These are phyloP conservation scores for Syrmaticus mikado DNA, from an alignment of 2,113 vertebrate genomes.

Conservation along the genomic window DNA sequence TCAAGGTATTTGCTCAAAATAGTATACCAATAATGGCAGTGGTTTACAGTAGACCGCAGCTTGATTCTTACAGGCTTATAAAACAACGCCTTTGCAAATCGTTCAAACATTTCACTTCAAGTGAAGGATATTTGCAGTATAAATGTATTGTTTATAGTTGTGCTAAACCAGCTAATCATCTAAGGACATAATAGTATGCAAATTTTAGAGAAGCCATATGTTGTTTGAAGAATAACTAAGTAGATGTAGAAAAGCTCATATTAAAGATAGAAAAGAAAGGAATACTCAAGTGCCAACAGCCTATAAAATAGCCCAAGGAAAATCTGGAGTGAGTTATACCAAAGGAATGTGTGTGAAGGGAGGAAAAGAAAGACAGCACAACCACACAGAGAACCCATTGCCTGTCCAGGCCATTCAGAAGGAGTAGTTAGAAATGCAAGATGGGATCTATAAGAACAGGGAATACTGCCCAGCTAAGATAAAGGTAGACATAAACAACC, in stretches of 20 bases:
- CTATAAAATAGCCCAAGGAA: constrained; percentile 37
- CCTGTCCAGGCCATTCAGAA: neutral
- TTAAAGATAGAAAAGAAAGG: constrained; percentile 15
- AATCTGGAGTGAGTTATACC: constrained; percentile 30
- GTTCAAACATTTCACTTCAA: neutral
- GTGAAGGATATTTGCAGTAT: neutral
- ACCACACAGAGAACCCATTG: neutral
- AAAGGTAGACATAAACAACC: neutral
- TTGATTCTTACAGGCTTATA: neutral
- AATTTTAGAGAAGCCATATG: neutral
- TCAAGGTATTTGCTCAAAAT: constrained; percentile 12
- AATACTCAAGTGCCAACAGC: neutral
- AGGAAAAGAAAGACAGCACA: constrained; percentile 10
- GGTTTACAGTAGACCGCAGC: neutral
- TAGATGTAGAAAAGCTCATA: neutral
- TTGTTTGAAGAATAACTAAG: neutral
- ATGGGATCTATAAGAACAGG: neutral
- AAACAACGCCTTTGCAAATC: constrained; percentile 6
- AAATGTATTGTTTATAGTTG: neutral
- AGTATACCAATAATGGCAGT: neutral
- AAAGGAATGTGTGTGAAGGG: constrained; percentile 11
- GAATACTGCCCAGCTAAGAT: neutral
- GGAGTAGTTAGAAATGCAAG: neutral
- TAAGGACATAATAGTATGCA: neutral
- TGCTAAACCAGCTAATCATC: neutral